Conservation (phyloP, 1,140 invertebrate species). For the Penaeus indicus region DNA sequence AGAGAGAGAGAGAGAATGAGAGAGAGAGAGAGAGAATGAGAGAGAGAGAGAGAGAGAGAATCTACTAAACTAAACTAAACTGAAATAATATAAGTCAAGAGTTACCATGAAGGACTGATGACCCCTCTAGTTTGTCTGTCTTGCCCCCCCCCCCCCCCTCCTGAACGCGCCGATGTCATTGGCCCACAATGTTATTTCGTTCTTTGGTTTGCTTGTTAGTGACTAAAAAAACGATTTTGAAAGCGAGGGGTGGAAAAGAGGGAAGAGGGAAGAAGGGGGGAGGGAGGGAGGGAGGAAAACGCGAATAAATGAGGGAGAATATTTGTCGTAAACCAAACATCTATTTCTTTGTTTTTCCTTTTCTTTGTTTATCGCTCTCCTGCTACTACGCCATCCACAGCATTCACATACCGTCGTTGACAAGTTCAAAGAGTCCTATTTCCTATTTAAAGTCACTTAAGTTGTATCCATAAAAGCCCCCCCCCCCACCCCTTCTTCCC, state of each 20-base stretch:
- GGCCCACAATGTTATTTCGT: too few species aligned
- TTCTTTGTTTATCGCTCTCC: background rate
- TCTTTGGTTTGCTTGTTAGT: background rate
- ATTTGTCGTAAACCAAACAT: background rate
- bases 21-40: too few species aligned
- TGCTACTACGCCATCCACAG: background rate
- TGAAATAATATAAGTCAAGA: too few species aligned
- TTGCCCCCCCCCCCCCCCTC: too few species aligned
- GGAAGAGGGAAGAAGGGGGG: background rate
- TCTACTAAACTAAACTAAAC: too few species aligned
- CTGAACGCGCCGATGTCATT: too few species aligned
- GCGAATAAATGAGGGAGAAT: background rate
- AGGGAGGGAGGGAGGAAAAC: background rate
- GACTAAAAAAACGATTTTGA: background rate
- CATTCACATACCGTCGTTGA: background rate
- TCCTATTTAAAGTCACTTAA: background rate
- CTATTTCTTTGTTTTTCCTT: background rate
- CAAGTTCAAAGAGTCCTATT: background rate
- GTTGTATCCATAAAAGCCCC: background rate
- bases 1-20: too few species aligned
- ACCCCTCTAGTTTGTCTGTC: too few species aligned
- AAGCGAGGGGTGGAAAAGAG: too few species aligned
- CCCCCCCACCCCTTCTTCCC: background rate
- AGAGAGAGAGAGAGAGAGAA: too few species aligned
- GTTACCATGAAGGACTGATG: too few species aligned